phyloP scores from a whole-genome alignment of 2,113 vertebrate genomes.

The Salvelinus alpinus region DNA sequence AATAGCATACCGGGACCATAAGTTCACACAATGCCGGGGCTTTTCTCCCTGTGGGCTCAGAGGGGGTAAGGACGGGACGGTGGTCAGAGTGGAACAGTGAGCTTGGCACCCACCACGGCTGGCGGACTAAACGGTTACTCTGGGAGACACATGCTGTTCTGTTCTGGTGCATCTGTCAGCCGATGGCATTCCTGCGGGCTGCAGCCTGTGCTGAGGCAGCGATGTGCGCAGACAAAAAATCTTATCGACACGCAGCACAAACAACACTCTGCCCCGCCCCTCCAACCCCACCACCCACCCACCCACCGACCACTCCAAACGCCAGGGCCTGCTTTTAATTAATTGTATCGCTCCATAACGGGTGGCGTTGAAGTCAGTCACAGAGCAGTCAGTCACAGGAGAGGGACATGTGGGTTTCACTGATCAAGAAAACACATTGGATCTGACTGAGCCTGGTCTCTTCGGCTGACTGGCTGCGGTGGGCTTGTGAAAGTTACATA shows the following conservation, averaged over 20 bases:
- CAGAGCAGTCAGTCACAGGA: background rate
- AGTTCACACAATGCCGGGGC: conserved; percentile 10
- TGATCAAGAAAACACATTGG: background rate
- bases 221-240: conserved; percentile 56
- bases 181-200: conserved; percentile 50
- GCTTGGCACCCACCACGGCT: conserved; percentile 15
- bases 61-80: background rate
- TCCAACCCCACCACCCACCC: background rate
- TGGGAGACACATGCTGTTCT: conserved; percentile 19
- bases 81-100: background rate
- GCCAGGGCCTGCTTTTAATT: conserved; percentile 27
- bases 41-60: background rate
- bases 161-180: conserved; percentile 54
- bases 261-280: conserved; percentile 40
- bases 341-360: conserved; percentile 10
- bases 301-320: background rate
- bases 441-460: background rate
- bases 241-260: conserved; percentile 50
- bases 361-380: no score
- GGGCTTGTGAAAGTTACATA: background rate
- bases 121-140: conserved; percentile 43
- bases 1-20: background rate
- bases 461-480: background rate
- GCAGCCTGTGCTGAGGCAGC: conserved; percentile 64
- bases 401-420: conserved; percentile 6